Evolutionary conservation across 2,113 vertebrate species (phyloP).

Genomic region (Clupea harengus): DNA sequence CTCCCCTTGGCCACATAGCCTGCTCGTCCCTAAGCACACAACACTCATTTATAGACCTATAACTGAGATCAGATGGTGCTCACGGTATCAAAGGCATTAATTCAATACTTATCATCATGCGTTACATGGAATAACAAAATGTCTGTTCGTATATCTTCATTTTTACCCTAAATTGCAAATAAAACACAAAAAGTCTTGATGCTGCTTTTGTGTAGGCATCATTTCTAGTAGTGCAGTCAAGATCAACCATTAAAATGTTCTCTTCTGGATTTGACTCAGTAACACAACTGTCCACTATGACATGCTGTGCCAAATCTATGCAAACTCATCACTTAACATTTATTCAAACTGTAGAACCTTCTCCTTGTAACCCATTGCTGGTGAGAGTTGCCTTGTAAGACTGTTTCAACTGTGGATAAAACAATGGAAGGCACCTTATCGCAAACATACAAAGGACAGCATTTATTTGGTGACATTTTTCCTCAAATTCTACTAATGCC

Average conservation of each 20-base stretch:
- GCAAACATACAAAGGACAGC: no score
- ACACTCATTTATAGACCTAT: neutral
- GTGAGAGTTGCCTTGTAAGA: no score
- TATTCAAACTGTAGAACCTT: no score
- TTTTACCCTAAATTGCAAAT: neutral
- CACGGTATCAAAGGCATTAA: neutral
- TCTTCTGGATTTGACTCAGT: no score
- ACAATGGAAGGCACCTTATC: no score
- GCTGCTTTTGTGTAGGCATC: neutral
- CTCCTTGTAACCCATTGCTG: no score
- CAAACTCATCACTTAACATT: no score
- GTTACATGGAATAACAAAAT: neutral
- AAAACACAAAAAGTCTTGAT: neutral
- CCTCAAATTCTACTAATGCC: neutral
- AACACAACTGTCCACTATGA: no score
- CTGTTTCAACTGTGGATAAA: no score
- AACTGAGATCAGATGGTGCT: neutral
- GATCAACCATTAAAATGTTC: neutral
- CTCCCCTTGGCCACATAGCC: constrained; percentile 68
- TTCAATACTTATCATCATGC: neutral
- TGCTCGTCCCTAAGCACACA: constrained; percentile 68
- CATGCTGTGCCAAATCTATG: no score
- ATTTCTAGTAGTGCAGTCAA: neutral
- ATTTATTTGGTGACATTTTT: no score
- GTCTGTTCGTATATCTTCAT: neutral